phyloP scores from a whole-genome alignment of 2,888 invertebrate genomes.

The Tachystola acroxantha region DNA sequence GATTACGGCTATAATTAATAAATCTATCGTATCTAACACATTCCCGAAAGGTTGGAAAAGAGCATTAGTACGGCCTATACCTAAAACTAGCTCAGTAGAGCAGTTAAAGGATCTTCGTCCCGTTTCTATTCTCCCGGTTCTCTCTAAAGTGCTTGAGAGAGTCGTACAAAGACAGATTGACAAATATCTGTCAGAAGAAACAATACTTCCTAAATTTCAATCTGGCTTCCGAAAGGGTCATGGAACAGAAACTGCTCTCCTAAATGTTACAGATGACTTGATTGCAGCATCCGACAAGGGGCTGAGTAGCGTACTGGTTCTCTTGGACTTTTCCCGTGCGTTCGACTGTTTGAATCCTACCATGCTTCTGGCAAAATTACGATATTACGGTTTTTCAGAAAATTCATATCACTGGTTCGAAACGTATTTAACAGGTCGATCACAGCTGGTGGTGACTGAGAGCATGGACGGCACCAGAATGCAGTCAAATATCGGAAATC shows the following conservation, averaged over 20 bases:
- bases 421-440: slow-evolving; percentile 7
- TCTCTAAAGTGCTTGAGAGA: slow-evolving; percentile 14
- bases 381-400: slow-evolving; percentile 10
- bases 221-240: too few species aligned
- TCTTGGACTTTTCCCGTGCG: slow-evolving; percentile 14
- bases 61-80: too few species aligned
- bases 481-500: not conserved
- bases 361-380: slow-evolving; percentile 9
- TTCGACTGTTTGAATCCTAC: slow-evolving; percentile 7
- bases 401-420: slow-evolving; percentile 7
- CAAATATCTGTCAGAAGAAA: not conserved
- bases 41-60: too few species aligned
- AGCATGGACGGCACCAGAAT: slow-evolving; percentile 1
- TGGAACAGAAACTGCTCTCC: too few species aligned
- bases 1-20: too few species aligned
- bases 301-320: slow-evolving; percentile 10
- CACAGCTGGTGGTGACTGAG: slow-evolving; percentile 7
- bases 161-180: slow-evolving; percentile 1
- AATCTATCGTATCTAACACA: too few species aligned
- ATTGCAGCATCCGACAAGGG: slow-evolving; percentile 12
- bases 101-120: too few species aligned
- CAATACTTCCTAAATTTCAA: slow-evolving; percentile 7
- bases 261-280: slow-evolving; percentile 14
- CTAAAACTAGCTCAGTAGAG: too few species aligned
- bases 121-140: too few species aligned